Conservation (phyloP, 2,113 vertebrate genomes). For the Anser cygnoides region DNA sequence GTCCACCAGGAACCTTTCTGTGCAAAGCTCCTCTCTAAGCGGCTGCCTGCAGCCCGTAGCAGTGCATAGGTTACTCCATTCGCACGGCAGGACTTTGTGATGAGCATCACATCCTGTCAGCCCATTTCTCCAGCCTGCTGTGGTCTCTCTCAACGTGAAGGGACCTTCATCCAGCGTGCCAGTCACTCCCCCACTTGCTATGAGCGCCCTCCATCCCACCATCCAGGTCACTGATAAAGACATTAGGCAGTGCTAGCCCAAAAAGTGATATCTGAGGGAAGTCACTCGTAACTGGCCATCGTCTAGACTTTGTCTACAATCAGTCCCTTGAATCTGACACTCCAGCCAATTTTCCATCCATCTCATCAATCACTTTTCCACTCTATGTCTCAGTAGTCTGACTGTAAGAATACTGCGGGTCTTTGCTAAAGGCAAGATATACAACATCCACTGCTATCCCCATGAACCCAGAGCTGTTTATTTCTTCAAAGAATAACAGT, state of each 20-base stretch:
- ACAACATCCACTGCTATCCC: not conserved
- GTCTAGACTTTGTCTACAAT: not conserved
- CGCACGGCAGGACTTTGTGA: not conserved
- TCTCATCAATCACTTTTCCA: not conserved
- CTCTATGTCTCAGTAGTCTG: no score
- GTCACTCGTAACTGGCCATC: not conserved
- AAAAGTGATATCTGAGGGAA: not conserved
- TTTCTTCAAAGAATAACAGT: not conserved
- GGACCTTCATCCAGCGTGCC: not conserved
- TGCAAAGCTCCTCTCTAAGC: no score
- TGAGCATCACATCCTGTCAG: not conserved
- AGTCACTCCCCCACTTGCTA: not conserved
- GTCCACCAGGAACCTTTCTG: not conserved
- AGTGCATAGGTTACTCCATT: not conserved
- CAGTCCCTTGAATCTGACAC: not conserved
- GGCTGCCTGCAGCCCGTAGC: no score
- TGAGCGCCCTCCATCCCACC: not conserved
- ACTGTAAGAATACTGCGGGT: not conserved
- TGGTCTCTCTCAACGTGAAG: no score
- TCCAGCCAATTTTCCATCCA: not conserved
- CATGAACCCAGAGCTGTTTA: not conserved
- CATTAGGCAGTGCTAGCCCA: not conserved
- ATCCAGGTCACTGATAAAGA: not conserved
- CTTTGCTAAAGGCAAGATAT: not conserved
- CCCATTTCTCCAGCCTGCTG: no score